Evolutionary conservation across 1,140 invertebrate species (phyloP), one percentile per base, ranked within the genome.

Genomic region (Chelonus insularis): DNA sequence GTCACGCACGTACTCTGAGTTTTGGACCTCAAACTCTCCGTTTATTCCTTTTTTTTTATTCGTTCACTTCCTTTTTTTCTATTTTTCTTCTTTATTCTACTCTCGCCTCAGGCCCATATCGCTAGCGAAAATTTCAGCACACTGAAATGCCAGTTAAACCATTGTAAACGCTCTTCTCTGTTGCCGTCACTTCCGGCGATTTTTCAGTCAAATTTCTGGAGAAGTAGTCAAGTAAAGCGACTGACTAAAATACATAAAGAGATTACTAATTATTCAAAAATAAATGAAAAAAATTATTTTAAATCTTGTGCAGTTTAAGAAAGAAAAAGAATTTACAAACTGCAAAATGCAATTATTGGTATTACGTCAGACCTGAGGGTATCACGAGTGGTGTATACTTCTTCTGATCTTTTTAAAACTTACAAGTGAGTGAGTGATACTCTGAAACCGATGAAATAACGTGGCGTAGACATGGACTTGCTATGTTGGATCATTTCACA

Each of bases 1-100:
- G 74, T 78, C 74, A 77, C 72, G 76, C 76, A 78, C 72, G 74
- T 78, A 76, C 69, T 72, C 68, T 62, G 71, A 68, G 37, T 52
- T 62, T 63, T 50, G 39, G 61, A 62, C 59, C 57, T 65, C 66
- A 57, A 63, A 67, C 55, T 43, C 56, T 51, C 34, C 52, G 7
- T 21, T 34, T 50, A 29, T 59, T 12, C n/a, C n/a, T n/a, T n/a
- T n/a, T n/a, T n/a, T n/a, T n/a, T n/a, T n/a, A n/a, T n/a, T n/a
- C n/a, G n/a, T n/a, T n/a, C n/a, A n/a, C 50, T 48, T 25, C 47
- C 54, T 34, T 54, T 57, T 14, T 51, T 56, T 50, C 25, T 41
- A 7, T 57, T 21, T 43, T 41, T 25, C 12, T 36, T 32, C 29
- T 23, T 20, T 56, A 25, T 20, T 6, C 8, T 9, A n/a, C 11